Evolutionary conservation across 2,797 vertebrate genomes (phyloP).

Genomic region (Mycteria americana): DNA sequence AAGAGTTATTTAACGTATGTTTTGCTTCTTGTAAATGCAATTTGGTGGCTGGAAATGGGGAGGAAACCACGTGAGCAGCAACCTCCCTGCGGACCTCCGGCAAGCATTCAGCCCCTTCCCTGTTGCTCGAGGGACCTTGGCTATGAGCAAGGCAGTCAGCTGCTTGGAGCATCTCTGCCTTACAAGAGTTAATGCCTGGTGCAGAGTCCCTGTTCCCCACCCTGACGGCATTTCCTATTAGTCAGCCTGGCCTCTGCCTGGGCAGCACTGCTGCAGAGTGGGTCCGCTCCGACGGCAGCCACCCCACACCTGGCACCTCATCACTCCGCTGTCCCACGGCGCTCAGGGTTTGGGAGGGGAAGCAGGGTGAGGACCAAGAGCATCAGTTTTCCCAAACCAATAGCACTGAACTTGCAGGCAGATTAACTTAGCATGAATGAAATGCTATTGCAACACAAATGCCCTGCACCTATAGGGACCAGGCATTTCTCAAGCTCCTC

Average conservation of each 20-base stretch:
- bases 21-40: slow-evolving; percentile 31
- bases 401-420: not conserved
- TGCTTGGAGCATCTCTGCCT: not conserved
- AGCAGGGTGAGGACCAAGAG: not conserved
- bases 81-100: not conserved
- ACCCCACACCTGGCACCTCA: fast-evolving
- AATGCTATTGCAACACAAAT: slow-evolving; percentile 1
- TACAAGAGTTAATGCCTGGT: not conserved
- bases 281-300: not conserved
- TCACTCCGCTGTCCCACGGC: fast-evolving
- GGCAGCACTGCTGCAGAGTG: fast-evolving
- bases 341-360: not conserved
- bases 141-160: not conserved
- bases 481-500: not conserved
- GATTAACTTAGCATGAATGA: slow-evolving; percentile 25
- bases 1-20: not conserved
- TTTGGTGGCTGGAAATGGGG: slow-evolving; percentile 28
- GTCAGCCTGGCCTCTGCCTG: not conserved
- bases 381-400: not conserved
- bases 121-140: not conserved
- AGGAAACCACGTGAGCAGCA: not conserved
- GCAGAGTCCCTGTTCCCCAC: not conserved
- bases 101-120: not conserved
- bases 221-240: not conserved
- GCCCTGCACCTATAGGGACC: slow-evolving; percentile 1